phyloP scores from a whole-genome alignment of 2,113 vertebrate species.

The Fulica atra region DNA sequence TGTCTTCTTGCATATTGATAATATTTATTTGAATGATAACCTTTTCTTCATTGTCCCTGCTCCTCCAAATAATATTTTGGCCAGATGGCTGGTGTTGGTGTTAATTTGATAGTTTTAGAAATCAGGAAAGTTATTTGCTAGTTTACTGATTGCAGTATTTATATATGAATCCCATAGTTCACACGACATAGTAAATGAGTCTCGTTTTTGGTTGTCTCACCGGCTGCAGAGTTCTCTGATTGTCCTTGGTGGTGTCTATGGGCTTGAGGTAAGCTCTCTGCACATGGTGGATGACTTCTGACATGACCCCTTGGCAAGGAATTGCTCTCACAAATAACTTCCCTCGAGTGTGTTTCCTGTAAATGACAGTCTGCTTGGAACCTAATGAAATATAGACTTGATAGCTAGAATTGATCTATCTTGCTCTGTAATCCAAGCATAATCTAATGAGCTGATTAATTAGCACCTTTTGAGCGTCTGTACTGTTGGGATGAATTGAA shows the following conservation, averaged over 20 bases:
- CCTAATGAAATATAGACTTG: background rate
- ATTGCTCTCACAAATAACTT: background rate
- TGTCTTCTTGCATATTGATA: background rate
- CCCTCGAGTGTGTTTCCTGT: background rate
- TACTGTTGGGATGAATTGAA: background rate
- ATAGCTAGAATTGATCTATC: background rate
- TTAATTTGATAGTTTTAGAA: background rate
- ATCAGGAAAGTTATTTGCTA: background rate
- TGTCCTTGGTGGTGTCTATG: background rate
- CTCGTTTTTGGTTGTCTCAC: background rate
- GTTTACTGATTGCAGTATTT: background rate
- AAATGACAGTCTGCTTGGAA: background rate
- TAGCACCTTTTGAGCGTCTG: background rate
- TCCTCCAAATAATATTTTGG: background rate
- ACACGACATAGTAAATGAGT: background rate
- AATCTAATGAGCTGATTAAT: background rate
- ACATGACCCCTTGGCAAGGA: rapidly evolving
- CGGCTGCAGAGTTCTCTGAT: background rate
- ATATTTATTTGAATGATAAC: background rate
- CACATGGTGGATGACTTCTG: background rate
- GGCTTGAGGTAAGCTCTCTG: background rate
- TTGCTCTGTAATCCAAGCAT: background rate
- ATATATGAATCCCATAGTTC: background rate
- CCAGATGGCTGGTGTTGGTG: background rate
- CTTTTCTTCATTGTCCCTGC: background rate